Percentiles rank a stretch among this genome's conserved stretches.
These are phyloP conservation scores for Parazoanthus atlanticus DNA, from an alignment of 92 coral and sea anemone species.

Conservation along the genomic window DNA sequence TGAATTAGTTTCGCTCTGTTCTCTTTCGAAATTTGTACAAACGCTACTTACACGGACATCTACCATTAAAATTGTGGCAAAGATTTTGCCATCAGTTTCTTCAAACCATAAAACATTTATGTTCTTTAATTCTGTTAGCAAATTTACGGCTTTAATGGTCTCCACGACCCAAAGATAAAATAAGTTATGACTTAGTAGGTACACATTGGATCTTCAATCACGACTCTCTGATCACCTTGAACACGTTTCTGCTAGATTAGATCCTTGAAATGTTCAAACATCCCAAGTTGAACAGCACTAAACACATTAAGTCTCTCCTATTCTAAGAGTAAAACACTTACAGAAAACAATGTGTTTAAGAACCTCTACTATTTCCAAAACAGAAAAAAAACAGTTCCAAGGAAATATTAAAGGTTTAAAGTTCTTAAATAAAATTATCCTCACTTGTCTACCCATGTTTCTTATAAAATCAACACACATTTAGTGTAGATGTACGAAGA, in stretches of 20 bases:
- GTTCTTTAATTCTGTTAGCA: not conserved
- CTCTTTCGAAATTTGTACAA: slow-evolving; percentile 23
- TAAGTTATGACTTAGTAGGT: not conserved
- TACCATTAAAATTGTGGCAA: slow-evolving; percentile 4
- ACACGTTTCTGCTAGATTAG: not conserved
- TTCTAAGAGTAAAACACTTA: not conserved
- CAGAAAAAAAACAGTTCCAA: not conserved
- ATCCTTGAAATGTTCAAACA: not conserved
- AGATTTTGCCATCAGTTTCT: slow-evolving; percentile 13
- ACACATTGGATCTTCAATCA: not conserved
- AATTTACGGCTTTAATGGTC: slow-evolving; percentile 23
- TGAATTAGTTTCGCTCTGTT: not conserved
- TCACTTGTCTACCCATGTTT: too few species aligned
- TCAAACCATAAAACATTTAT: slow-evolving; percentile 4
- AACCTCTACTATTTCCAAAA: not conserved
- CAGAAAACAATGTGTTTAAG: not conserved
- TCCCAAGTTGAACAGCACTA: not conserved
- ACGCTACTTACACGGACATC: not conserved
- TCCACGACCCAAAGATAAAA: slow-evolving; percentile 18
- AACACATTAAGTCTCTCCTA: not conserved
- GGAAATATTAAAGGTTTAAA: not conserved
- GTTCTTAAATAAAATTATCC: too few species aligned
- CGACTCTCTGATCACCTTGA: not conserved
- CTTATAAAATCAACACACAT: not conserved
- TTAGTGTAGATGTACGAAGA: not conserved